A percentile compares a stretch with the other conserved stretches of the same genome.
Evolutionary conservation across 2,113 vertebrate genomes (phyloP).

Genomic region (Fregetta grallaria): DNA sequence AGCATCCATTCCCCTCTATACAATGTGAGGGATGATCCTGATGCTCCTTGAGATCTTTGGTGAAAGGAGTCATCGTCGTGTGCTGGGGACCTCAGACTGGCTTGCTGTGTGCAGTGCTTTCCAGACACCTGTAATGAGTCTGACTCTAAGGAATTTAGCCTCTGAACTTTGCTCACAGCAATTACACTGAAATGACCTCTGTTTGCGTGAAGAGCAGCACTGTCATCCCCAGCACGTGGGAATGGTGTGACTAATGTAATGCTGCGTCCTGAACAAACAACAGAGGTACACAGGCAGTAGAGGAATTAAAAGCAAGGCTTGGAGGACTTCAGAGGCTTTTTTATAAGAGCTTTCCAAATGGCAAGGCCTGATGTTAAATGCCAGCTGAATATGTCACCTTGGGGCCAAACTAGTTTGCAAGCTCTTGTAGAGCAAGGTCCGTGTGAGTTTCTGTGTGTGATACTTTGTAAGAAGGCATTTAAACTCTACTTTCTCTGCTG

Average conservation of each 20-base stretch:
- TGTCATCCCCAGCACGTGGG: neutral
- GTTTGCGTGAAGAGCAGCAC: neutral
- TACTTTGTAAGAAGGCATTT: neutral
- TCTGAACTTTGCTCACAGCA: neutral
- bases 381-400: neutral
- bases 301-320: neutral
- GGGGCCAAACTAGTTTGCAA: neutral
- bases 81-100: neutral
- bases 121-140: rapidly evolving
- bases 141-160: neutral
- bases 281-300: neutral
- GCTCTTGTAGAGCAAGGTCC: neutral
- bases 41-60: neutral
- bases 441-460: neutral
- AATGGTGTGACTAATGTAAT: neutral
- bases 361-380: neutral
- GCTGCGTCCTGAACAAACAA: neutral
- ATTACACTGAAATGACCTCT: neutral
- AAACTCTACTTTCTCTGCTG: neutral
- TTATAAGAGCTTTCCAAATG: neutral
- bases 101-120: neutral
- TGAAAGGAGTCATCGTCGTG: rapidly evolving
- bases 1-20: rapidly evolving
- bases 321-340: neutral
- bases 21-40: neutral